A percentile compares a stretch with the other conserved stretches of the same genome.
Conservation (phyloP, 2,113 vertebrate species). For the Martes martes region DNA sequence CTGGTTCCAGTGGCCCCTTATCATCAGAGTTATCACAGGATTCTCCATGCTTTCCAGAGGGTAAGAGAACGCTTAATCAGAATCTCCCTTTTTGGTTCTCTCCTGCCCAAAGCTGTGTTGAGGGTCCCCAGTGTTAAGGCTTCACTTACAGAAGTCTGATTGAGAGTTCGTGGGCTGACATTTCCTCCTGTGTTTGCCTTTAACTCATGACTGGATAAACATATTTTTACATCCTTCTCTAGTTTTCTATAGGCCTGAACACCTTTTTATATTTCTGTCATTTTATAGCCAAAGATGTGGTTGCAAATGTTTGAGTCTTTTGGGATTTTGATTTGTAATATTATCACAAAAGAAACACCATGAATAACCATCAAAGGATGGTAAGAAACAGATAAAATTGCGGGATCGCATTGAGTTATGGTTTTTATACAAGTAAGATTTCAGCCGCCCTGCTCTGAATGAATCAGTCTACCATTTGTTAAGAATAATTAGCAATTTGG, state of each 20-base stretch:
- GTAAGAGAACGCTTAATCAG: not conserved
- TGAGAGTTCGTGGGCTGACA: not conserved
- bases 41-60: fast-evolving
- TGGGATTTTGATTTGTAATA: not conserved
- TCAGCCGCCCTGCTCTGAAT: not conserved
- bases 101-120: not conserved
- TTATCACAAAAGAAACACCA: not conserved
- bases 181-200: not conserved
- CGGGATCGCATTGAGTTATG: not conserved
- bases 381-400: not conserved
- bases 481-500: not conserved
- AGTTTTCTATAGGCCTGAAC: not conserved
- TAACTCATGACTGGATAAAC: not conserved
- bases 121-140: not conserved
- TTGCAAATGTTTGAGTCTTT: not conserved
- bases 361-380: not conserved
- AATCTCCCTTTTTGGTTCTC: not conserved
- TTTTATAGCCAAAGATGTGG: not conserved
- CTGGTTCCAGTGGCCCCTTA: not conserved
- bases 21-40: not conserved
- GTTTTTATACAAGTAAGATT: not conserved
- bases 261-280: not conserved
- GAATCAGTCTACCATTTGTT: not conserved
- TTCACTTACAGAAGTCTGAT: not conserved
- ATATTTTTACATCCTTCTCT: not conserved